These are phyloP conservation scores for Porites evermanni DNA, from an alignment of 92 coral and sea anemone genomes.

Conservation along the genomic window DNA sequence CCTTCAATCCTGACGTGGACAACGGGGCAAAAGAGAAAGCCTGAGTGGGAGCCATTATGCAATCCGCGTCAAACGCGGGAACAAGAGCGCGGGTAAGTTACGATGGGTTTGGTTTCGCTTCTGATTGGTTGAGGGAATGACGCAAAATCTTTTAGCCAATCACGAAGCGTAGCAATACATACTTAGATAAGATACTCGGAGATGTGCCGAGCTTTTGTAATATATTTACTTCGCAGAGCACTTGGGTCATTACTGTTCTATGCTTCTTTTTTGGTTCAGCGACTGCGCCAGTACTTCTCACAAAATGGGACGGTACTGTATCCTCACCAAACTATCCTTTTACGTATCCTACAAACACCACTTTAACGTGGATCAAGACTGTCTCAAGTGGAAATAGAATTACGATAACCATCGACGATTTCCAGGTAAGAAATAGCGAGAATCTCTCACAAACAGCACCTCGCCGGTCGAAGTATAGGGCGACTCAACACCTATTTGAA, in stretches of 20 bases:
- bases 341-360: slow-evolving; percentile 19
- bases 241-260: not conserved
- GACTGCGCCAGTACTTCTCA: not conserved
- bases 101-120: too few relatives aligned
- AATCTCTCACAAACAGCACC: not conserved
- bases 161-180: too few relatives aligned
- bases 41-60: too few relatives aligned
- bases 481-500: too few relatives aligned
- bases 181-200: not conserved
- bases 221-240: not conserved
- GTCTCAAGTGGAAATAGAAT: slow-evolving; percentile 37
- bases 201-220: too few relatives aligned
- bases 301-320: slow-evolving; percentile 5
- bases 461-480: too few relatives aligned
- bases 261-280: not conserved
- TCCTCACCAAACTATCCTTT: slow-evolving; percentile 20
- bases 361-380: slow-evolving; percentile 22
- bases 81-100: too few relatives aligned
- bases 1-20: too few relatives aligned
- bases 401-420: not conserved
- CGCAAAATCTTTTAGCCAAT: too few relatives aligned
- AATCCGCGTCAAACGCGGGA: too few relatives aligned
- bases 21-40: too few relatives aligned
- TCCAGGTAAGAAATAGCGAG: slow-evolving; percentile 3
- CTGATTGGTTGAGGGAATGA: too few relatives aligned